Evolutionary conservation across 2,797 vertebrate species (phyloP).

Genomic region (Diplodus sargus): DNA sequence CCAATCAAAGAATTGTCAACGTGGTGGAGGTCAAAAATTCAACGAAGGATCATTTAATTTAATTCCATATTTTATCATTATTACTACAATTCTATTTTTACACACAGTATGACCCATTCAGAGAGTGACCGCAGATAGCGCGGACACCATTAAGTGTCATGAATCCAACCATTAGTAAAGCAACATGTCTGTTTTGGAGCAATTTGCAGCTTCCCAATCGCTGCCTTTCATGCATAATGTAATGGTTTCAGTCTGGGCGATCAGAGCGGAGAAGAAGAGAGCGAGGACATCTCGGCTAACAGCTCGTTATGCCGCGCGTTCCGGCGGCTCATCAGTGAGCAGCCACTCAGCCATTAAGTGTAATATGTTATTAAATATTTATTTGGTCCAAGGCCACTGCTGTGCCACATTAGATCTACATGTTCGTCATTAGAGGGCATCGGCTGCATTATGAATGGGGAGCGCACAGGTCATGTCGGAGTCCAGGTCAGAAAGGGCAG

Average conservation of each 20-base stretch:
- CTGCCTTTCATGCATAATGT: conserved; percentile 77
- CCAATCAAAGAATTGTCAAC: background rate
- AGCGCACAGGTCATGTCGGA: conserved; percentile 15
- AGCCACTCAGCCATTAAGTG: conserved; percentile 75
- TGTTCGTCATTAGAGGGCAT: conserved; percentile 72
- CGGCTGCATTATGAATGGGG: conserved; percentile 54
- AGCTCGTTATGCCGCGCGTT: conserved; percentile 68
- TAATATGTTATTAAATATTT: conserved; percentile 82
- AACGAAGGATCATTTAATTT: conserved; percentile 21
- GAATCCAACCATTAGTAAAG: conserved; percentile 72
- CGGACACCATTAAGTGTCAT: conserved; percentile 61
- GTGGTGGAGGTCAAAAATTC: background rate
- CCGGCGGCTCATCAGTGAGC: conserved; percentile 71
- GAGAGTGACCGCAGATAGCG: conserved; percentile 49
- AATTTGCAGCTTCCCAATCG: conserved; percentile 76
- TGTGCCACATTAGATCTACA: conserved; percentile 72
- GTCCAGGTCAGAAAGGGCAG: conserved; percentile 27
- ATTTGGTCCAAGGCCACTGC: conserved; percentile 71
- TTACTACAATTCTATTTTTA: conserved; percentile 41
- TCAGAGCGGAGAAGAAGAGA: conserved; percentile 65
- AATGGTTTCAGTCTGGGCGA: conserved; percentile 72
- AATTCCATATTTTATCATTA: conserved; percentile 10
- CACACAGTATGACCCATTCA: conserved; percentile 26
- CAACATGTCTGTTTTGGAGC: conserved; percentile 73
- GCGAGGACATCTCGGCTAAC: conserved; percentile 57